Conservation (phyloP, 2,888 invertebrate species). For the Nephrocerus scutellatus region DNA sequence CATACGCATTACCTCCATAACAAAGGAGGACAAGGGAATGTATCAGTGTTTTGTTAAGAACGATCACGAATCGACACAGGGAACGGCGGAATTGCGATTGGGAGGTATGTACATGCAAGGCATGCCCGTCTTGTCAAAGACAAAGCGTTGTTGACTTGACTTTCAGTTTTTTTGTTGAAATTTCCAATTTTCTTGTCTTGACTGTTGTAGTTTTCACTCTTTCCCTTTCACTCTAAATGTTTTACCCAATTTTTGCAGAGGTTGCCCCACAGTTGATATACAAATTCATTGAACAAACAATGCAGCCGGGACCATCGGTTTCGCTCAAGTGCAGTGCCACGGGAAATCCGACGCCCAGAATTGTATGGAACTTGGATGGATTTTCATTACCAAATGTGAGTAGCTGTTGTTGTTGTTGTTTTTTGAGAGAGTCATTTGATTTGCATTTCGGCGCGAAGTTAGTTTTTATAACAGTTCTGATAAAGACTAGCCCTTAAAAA, state of each 20-base stretch:
- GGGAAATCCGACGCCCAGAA: conserved; percentile 70
- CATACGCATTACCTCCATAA: conserved; percentile 57
- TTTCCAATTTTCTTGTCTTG: conserved; percentile 1
- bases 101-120: conserved; percentile 55
- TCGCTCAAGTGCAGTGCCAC: conserved; percentile 69
- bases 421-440: too few species aligned
- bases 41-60: conserved; percentile 85
- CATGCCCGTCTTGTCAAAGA: background rate
- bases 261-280: conserved; percentile 67
- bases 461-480: too few species aligned
- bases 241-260: conserved; percentile 50
- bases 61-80: conserved; percentile 73
- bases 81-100: conserved; percentile 67
- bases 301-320: conserved; percentile 70
- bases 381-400: conserved; percentile 57
- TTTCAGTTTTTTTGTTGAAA: background rate
- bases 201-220: conserved; percentile 11
- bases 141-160: background rate
- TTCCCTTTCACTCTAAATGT: conserved; percentile 5
- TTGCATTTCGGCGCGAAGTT: too few species aligned
- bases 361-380: conserved; percentile 69
- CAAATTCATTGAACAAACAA: conserved; percentile 70
- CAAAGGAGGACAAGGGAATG: conserved; percentile 77
- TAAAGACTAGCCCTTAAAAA: too few species aligned
- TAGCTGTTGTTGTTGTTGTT: too few species aligned